These are phyloP conservation scores for Euborellia annulipes DNA, from an alignment of 1,140 invertebrate genomes.

Conservation along the genomic window DNA sequence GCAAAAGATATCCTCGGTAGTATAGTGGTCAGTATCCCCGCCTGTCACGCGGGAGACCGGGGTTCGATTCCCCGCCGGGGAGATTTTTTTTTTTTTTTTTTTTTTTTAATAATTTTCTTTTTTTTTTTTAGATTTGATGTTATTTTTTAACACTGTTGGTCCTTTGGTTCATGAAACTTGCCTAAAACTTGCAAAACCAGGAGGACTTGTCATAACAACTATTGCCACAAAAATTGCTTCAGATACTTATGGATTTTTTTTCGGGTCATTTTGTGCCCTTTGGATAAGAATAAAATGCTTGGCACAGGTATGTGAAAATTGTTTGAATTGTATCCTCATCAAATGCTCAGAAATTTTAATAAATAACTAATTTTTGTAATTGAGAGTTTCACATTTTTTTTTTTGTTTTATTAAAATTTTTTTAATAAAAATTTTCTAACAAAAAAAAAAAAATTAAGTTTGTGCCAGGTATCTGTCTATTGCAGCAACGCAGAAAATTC, in stretches of 20 bases:
- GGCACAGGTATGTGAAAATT: conserved; percentile 29
- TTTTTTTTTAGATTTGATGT: conserved; percentile 33
- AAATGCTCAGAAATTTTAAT: too few species aligned
- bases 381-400: too few species aligned
- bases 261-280: conserved; percentile 29
- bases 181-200: conserved; percentile 26
- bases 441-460: too few species aligned
- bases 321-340: too few species aligned
- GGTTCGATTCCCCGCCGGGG: conserved; percentile 12
- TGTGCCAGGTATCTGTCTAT: too few species aligned
- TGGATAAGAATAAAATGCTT: conserved; percentile 30
- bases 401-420: too few species aligned
- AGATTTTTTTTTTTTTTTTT: conserved; percentile 2
- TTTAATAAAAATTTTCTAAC: too few species aligned
- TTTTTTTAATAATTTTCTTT: too few species aligned
- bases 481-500: too few species aligned
- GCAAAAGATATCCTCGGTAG: conserved; percentile 12
- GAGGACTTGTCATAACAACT: conserved; percentile 34
- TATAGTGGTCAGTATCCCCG: conserved; percentile 12
- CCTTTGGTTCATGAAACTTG: conserved; percentile 27
- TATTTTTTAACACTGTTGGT: conserved; percentile 36
- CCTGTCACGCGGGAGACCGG: conserved; percentile 12
- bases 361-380: too few species aligned
- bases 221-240: conserved; percentile 31
- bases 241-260: conserved; percentile 37